Evolutionary conservation across 2,888 invertebrate species (phyloP), one percentile per base, ranked within the genome.

Genomic region (Ochropacha duplaris): DNA sequence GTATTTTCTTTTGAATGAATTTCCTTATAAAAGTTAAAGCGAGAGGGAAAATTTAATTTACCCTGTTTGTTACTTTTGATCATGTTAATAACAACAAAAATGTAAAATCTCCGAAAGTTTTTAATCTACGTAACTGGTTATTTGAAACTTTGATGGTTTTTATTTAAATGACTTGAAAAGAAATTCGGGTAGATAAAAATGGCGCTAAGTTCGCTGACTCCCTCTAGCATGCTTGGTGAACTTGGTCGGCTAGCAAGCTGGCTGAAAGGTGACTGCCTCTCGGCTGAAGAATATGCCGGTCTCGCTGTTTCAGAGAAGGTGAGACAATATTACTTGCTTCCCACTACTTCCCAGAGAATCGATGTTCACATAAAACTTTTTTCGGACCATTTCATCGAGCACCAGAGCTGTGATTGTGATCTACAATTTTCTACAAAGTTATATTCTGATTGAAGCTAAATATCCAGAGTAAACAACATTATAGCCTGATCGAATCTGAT

Each of bases 301-400:
- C 69, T 92, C 1, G 82, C 91, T 16, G 92, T 91, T 39, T 87
- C 90, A 16, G 92, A 91, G 69, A 92, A 92, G 91, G 92, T 91
- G 71, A 83, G 83, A 58, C 49, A 59, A 2, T 22, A 22, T 19
- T 19, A 19, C 9, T 8, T 5, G 19, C 6, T 44, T 19, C 19
- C 44, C 1, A 44, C 19, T 44, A 19, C 6, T 19, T 19, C 19
- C 19, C 9, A 36, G 6, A n/a, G 0, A 44, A 44, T 19, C 1
- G 8, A 9, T 19, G 16, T 39, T 16, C 24, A 31, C 31, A 31
- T 31, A 8, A 31, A 6, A 31, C 3, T 24, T 24, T 24, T 31
- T 6, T 9, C 2, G 31, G 9, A 31, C 31, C 12, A 31, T 31
- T 31, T 31, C 31, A 31, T 24, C 5, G 5, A 24, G 2, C 24